Evolutionary conservation across 2,888 invertebrate genomes (phyloP).

Genomic region (Pseudococcus jackbeardsleyi): DNA sequence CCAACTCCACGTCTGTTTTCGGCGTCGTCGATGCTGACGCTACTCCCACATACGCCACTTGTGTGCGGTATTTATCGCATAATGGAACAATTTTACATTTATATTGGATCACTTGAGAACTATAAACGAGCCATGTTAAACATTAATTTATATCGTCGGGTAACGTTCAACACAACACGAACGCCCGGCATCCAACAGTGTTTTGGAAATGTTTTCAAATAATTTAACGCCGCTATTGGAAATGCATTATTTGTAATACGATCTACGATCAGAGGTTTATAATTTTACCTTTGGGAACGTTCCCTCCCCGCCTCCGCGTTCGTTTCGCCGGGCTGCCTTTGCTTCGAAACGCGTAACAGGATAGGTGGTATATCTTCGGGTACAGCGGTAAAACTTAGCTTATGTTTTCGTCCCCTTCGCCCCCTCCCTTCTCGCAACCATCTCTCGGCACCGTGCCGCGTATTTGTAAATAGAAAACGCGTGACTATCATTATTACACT

Average conservation of each 20-base stretch:
- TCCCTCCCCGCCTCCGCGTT: background rate
- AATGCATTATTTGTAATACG: conserved; percentile 30
- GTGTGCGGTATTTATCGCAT: background rate
- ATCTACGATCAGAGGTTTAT: conserved; percentile 30
- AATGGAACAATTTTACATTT: conserved; percentile 26
- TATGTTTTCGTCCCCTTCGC: background rate
- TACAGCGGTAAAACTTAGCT: conserved; percentile 1
- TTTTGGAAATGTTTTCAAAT: conserved; percentile 16
- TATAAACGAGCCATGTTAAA: conserved; percentile 15
- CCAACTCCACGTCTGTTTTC: no score
- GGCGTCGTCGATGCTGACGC: no score
- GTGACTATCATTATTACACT: background rate
- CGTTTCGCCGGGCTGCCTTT: background rate
- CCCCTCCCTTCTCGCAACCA: no score
- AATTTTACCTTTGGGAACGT: conserved; percentile 24
- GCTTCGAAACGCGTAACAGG: background rate
- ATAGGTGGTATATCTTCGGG: background rate
- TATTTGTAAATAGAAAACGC: background rate
- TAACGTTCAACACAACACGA: background rate
- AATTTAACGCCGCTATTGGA: conserved; percentile 37
- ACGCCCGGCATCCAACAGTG: background rate
- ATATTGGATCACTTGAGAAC: conserved; percentile 33
- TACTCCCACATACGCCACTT: no score
- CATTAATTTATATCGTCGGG: conserved; percentile 27
- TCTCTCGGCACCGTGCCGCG: no score